A percentile compares a stretch with the other conserved stretches of the same genome.
Conservation (phyloP, 2,113 vertebrate genomes). For the Aphyosemion australe region DNA sequence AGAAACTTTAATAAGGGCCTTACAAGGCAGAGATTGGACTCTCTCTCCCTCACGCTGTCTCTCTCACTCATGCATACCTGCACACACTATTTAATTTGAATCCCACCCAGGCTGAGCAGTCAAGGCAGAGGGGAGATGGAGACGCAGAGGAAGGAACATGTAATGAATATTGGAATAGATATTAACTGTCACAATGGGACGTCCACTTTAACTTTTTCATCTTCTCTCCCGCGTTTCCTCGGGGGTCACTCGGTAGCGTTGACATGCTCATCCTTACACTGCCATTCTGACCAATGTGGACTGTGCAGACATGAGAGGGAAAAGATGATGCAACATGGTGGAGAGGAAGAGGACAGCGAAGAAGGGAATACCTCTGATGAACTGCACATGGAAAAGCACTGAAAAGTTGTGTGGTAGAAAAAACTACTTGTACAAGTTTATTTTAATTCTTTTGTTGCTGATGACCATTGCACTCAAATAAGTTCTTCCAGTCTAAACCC, state of each 20-base stretch:
- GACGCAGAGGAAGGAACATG: constrained; percentile 30
- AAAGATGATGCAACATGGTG: background rate
- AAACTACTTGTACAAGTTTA: too few species aligned
- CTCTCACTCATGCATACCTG: constrained; percentile 38
- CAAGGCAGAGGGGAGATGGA: constrained; percentile 16
- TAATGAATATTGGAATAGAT: constrained; percentile 60
- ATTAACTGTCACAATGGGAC: constrained; percentile 61
- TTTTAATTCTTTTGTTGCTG: too few species aligned
- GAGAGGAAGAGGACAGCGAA: background rate
- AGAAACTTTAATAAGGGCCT: constrained; percentile 61
- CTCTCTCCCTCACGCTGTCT: constrained; percentile 15
- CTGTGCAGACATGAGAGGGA: background rate
- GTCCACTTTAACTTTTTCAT: constrained; percentile 50
- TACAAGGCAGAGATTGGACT: constrained; percentile 42
- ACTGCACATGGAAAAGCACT: background rate
- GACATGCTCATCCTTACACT: constrained; percentile 9
- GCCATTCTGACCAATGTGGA: constrained; percentile 20
- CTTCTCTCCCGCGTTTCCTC: constrained; percentile 30
- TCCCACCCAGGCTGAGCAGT: constrained; percentile 49
- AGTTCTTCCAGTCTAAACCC: too few species aligned
- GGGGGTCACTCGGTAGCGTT: constrained; percentile 20
- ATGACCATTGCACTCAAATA: too few species aligned
- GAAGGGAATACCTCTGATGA: background rate
- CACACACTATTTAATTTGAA: constrained; percentile 60
- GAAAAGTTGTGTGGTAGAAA: background rate